These are phyloP conservation scores for Eueremaeus valkanovi DNA, from an alignment of 2,888 invertebrate species.

Conservation along the genomic window DNA sequence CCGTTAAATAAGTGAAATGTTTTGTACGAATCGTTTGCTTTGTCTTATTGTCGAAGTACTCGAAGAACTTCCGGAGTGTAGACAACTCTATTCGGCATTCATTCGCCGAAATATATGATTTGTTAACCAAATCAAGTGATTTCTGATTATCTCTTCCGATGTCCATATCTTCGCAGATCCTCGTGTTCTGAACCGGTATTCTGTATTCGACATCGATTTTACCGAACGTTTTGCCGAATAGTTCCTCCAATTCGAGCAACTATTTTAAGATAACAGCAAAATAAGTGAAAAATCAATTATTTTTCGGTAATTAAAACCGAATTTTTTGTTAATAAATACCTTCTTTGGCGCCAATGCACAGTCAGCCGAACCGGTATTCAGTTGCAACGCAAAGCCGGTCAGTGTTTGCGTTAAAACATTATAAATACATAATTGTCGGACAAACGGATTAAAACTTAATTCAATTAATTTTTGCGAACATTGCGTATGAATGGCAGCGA, in stretches of 20 bases:
- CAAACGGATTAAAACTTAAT: background rate
- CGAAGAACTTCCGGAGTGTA: background rate
- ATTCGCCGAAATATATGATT: background rate
- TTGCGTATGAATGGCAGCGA: background rate
- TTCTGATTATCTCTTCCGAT: background rate
- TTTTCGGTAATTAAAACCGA: background rate
- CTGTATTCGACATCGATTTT: background rate
- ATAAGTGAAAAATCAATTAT: background rate
- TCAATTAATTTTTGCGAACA: background rate
- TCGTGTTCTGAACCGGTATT: background rate
- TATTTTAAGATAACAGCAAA: background rate
- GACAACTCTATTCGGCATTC: background rate
- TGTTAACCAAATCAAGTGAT: constrained; percentile 5
- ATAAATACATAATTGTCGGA: background rate
- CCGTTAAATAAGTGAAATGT: background rate
- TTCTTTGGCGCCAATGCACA: background rate
- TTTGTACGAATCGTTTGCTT: background rate
- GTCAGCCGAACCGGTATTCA: background rate
- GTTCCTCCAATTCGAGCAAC: background rate
- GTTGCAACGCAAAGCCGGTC: background rate
- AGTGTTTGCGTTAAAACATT: constrained; percentile 16
- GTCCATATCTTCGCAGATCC: background rate
- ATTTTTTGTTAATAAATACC: background rate
- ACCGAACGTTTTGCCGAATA: background rate
- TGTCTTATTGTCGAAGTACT: background rate